phyloP scores from a whole-genome alignment of 2,888 invertebrate genomes.

The Andrena chrysosceles region DNA sequence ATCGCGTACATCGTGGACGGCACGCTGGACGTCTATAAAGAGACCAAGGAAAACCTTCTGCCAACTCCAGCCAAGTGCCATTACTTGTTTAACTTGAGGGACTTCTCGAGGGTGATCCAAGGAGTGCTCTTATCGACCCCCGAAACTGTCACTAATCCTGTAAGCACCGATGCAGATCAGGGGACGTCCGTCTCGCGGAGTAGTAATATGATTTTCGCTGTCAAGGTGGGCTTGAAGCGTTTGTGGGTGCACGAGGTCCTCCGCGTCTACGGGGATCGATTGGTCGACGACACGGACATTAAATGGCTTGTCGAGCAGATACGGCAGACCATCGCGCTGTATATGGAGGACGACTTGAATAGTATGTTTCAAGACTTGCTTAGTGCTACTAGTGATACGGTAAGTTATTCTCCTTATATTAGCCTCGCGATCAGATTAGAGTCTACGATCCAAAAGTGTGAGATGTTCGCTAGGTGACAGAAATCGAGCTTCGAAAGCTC shows the following conservation, averaged over 20 bases:
- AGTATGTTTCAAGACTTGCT: conserved; percentile 89
- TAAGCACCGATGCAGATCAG: conserved; percentile 48
- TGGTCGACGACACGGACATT: conserved; percentile 93
- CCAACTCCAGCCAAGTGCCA: conserved; percentile 98
- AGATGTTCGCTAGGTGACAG: conserved; percentile 88
- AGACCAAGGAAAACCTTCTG: conserved; percentile 91
- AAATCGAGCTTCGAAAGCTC: conserved; percentile 93
- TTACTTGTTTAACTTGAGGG: conserved; percentile 97
- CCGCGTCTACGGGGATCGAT: conserved; percentile 96
- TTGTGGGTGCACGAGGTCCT: conserved; percentile 98
- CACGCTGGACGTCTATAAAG: conserved; percentile 94
- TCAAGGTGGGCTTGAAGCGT: conserved; percentile 92
- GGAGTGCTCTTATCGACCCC: conserved; percentile 96
- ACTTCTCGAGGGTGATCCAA: conserved; percentile 96
- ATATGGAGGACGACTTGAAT: conserved; percentile 90
- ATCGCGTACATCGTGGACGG: conserved; percentile 93
- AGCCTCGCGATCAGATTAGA: background rate
- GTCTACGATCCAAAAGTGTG: background rate
- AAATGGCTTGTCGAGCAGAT: conserved; percentile 92
- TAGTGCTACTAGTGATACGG: background rate
- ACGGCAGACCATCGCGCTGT: conserved; percentile 86
- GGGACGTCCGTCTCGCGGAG: background rate
- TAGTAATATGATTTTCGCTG: conserved; percentile 42
- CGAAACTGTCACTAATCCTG: conserved; percentile 92
- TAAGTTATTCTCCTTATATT: background rate